Base-by-base conservation (phyloP, 2,888 invertebrate species). In the Thereva unica region DNA sequence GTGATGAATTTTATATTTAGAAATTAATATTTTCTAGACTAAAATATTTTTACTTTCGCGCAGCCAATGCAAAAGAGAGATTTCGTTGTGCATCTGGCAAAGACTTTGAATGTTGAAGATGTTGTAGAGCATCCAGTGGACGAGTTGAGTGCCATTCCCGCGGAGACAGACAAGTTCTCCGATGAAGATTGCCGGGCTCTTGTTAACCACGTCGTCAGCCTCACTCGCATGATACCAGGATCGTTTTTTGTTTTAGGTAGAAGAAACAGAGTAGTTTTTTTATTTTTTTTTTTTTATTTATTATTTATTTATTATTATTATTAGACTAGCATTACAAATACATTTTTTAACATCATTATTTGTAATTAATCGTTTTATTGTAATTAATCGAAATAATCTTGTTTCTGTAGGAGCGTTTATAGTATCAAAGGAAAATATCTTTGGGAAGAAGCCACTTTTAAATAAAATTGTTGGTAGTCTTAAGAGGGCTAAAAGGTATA, bases 211-310 rank as follows among this genome's bases (percentile, higher is more conserved):
- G 92, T 93, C 47, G 87, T 89, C 77, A 91, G 92, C 83, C 91
- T 93, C 1, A 89, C 90, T 2, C 86, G 93, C 79, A 95, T 95
- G 94, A 82, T 95, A 69, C 92, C 95, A 41, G 96, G 95, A 49
- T 95, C 95, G 53, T 87, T 95, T 84, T 88, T 88, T 80, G 89
- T 95, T 55, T 83, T 93, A 76, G 95, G 91, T 80, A 70, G 34
- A 12, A 44, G 55, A 73, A 67, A 23, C 23, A 35, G 35, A 53
- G n/a, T 38, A 7, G 12, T n/a, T n/a, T n/a, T n/a, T n/a, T n/a
- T n/a, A n/a, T n/a, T n/a, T n/a, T n/a, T n/a, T n/a, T n/a, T n/a
- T n/a, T n/a, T n/a, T n/a, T n/a, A n/a, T n/a, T n/a, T n/a, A n/a
- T n/a, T n/a, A n/a, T n/a, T n/a, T n/a, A n/a, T n/a, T n/a, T n/a